Percentiles rank a stretch among this genome's conserved stretches.
Conservation (phyloP, 1,140 invertebrate genomes). For the Odontomachus brunneus region DNA sequence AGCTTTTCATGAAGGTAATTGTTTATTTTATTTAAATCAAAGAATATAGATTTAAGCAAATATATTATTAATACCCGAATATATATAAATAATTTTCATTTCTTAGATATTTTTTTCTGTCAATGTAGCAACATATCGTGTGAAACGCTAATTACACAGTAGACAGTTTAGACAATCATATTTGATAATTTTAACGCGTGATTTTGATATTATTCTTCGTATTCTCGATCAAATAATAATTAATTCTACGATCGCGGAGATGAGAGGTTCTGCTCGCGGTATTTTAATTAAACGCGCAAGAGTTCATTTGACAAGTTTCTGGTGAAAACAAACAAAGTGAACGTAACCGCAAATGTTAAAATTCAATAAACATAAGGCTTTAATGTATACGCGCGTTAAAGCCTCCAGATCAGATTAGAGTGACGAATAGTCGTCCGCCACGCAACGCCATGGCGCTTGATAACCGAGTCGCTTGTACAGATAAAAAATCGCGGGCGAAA, state of each 20-base stretch:
- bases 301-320: neutral
- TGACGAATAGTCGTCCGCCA: conserved; percentile 40
- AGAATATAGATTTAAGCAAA: no score
- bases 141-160: neutral
- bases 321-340: neutral
- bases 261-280: neutral
- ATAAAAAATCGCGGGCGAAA: conserved; percentile 25
- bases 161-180: neutral
- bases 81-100: no score
- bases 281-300: neutral
- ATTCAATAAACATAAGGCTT: conserved; percentile 52
- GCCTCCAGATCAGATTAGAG: conserved; percentile 34
- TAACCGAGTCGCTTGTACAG: conserved; percentile 30
- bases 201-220: neutral
- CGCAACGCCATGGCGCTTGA: conserved; percentile 27
- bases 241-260: neutral
- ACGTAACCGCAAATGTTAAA: conserved; percentile 22
- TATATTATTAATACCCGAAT: no score
- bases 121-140: neutral
- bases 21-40: no score
- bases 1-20: no score
- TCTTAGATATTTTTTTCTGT: no score
- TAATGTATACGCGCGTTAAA: conserved; percentile 46
- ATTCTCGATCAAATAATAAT: neutral
- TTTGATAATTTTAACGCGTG: no score